Percentiles rank a stretch among this genome's conserved stretches.
These are phyloP conservation scores for Scaptodrosophila lebanonensis DNA, from an alignment of 1,140 invertebrate species.

Conservation along the genomic window DNA sequence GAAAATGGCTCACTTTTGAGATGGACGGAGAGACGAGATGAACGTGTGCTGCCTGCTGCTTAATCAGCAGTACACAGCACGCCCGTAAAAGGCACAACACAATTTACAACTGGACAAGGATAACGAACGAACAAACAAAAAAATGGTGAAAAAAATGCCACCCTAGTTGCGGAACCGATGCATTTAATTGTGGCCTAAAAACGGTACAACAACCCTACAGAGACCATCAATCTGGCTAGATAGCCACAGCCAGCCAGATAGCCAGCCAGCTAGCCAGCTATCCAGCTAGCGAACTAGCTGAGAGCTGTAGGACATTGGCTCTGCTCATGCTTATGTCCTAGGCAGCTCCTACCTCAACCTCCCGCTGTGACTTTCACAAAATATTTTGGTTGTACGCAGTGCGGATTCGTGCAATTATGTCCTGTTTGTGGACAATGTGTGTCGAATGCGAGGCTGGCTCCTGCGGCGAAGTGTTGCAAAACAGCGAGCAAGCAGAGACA, in stretches of 20 bases:
- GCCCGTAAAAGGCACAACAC: neutral
- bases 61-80: constrained; percentile 1
- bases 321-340: constrained; percentile 5
- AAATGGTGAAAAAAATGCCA: constrained; percentile 41
- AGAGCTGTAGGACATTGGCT: neutral
- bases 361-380: constrained; percentile 72
- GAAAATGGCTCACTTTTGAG: neutral
- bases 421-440: constrained; percentile 51
- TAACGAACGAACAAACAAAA: neutral
- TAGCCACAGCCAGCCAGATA: too few relatives aligned
- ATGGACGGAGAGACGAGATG: too few relatives aligned
- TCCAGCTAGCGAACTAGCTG: too few relatives aligned
- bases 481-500: constrained; percentile 19
- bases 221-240: constrained; percentile 59
- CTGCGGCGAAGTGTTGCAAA: constrained; percentile 65
- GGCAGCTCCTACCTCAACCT: neutral
- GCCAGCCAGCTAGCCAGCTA: too few relatives aligned
- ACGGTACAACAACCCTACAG: constrained; percentile 27
- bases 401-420: constrained; percentile 59
- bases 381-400: constrained; percentile 75
- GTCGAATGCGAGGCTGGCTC: constrained; percentile 45
- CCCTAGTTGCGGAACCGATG: constrained; percentile 74
- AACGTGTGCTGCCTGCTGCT: neutral
- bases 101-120: constrained; percentile 5
- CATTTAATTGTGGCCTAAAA: constrained; percentile 72